A percentile compares a stretch with the other conserved stretches of the same genome.
These are phyloP conservation scores for Drosophila mayaguana DNA, from an alignment of 2,888 invertebrate species.

Conservation along the genomic window DNA sequence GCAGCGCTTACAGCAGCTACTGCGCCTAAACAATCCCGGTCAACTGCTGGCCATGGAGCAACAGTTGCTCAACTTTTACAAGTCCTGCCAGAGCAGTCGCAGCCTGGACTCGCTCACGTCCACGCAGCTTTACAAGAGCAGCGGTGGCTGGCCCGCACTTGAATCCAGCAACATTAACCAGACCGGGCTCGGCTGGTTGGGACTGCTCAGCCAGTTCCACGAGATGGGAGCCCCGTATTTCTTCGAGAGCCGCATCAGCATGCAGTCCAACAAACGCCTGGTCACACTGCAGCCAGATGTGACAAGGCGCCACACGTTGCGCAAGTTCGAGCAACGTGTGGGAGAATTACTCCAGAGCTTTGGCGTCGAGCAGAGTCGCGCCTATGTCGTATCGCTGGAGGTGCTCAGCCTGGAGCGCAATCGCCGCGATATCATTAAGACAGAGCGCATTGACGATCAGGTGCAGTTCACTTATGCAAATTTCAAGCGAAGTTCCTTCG, in stretches of 20 bases:
- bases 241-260: conserved; percentile 76
- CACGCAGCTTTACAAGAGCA: conserved; percentile 75
- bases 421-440: conserved; percentile 76
- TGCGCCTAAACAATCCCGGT: conserved; percentile 61
- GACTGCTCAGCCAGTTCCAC: conserved; percentile 77
- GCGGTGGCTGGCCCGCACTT: conserved; percentile 84
- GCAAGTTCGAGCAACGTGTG: conserved; percentile 80
- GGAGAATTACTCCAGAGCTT: conserved; percentile 74
- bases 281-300: conserved; percentile 74
- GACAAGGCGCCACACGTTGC: conserved; percentile 73
- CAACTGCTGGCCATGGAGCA: conserved; percentile 79
- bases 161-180: conserved; percentile 62
- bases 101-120: conserved; percentile 68
- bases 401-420: conserved; percentile 81
- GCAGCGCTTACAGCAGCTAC: conserved; percentile 74
- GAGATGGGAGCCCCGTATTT: conserved; percentile 82
- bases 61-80: conserved; percentile 81
- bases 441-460: conserved; percentile 47
- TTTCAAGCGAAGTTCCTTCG: conserved; percentile 67
- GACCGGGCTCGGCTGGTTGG: conserved; percentile 73
- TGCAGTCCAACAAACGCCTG: conserved; percentile 81
- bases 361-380: conserved; percentile 76
- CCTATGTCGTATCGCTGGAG: conserved; percentile 79
- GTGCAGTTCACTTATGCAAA: conserved; percentile 74
- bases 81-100: conserved; percentile 78